Evolutionary conservation across 2,888 invertebrate species (phyloP), one percentile per base, ranked within the genome.

Genomic region (Myopa tessellatipennis): DNA sequence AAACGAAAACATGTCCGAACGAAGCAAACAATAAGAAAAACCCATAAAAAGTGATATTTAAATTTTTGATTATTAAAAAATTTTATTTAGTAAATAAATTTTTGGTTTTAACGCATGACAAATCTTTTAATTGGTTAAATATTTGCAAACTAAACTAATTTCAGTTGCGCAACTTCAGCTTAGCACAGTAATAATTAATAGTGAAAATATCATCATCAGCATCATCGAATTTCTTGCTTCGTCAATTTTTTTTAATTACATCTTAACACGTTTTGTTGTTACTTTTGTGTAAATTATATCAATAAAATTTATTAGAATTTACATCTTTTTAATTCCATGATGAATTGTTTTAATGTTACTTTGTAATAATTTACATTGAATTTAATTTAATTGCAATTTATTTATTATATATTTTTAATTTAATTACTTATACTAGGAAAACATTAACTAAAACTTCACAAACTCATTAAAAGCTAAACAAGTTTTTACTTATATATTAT

Each of bases 1-100:
- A 45, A 45, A 45, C 45, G 45, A 6, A 45, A 45, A 45, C 6
- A 45, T 45, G 6, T 45, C 10, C 7, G 2, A 45, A 45, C 45
- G 10, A 45, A 10, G 45, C 45, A 45, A 45, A 45, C 10, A 45
- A 45, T 55, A 55, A 14, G 16, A 65, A 65, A 65, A 65, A 65
- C 3, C 12, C 65, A 65, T 14, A 65, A 65, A 65, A 65, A 1
- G 36, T 65, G 36, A 36, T 61, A 61, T 65, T 65, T 14, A 65
- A 38, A 16, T 65, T 63, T 14, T 65, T 65, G 34, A 38, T 38
- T n/a, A 26, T 61, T 26, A 26, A 61, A 65, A 38, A 14, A 65
- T 65, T 65, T 38, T 14, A 65, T 65, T 65, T 65, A 65, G 65
- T 65, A 65, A 38, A 65, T 65, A 65, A 34, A 38, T 65, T 65